A percentile compares a stretch with the other conserved stretches of the same genome.
Evolutionary conservation across 2,888 invertebrate genomes (phyloP).

Genomic region (Atethmia centrago): DNA sequence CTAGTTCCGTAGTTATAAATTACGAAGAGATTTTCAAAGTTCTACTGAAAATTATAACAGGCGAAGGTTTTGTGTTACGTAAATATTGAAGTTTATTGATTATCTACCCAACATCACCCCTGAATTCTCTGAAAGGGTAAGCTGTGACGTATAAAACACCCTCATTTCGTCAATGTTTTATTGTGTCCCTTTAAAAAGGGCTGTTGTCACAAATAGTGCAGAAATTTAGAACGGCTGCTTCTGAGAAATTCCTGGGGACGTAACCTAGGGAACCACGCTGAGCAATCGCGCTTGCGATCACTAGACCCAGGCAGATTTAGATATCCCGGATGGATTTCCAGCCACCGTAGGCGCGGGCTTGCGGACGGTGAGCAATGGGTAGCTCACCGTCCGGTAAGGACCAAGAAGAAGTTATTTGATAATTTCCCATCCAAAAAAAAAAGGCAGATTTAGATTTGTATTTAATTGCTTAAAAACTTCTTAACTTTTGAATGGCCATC

Average conservation of each 20-base stretch:
- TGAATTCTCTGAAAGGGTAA: not conserved
- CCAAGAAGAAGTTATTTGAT: no score
- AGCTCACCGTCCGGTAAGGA: no score
- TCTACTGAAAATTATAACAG: constrained; percentile 18
- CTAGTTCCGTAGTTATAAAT: constrained; percentile 41
- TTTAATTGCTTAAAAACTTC: not conserved
- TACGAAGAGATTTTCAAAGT: constrained; percentile 45
- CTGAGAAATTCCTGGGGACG: not conserved
- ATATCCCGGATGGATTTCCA: no score
- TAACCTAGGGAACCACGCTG: not conserved
- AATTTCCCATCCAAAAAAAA: no score
- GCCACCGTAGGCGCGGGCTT: no score
- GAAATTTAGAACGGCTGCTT: not conserved
- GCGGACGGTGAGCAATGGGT: no score
- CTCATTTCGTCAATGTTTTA: not conserved
- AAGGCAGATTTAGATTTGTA: not conserved
- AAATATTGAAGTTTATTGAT: constrained; percentile 5
- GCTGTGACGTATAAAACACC: not conserved
- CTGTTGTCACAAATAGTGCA: not conserved
- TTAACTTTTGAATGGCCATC: not conserved
- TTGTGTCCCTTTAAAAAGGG: not conserved
- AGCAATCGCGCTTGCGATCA: not conserved
- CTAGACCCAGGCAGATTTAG: not conserved
- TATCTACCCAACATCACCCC: not conserved
- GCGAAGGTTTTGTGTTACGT: constrained; percentile 1